Evolutionary conservation across 2,888 invertebrate genomes (phyloP).

Genomic region (Ligdia adustata): DNA sequence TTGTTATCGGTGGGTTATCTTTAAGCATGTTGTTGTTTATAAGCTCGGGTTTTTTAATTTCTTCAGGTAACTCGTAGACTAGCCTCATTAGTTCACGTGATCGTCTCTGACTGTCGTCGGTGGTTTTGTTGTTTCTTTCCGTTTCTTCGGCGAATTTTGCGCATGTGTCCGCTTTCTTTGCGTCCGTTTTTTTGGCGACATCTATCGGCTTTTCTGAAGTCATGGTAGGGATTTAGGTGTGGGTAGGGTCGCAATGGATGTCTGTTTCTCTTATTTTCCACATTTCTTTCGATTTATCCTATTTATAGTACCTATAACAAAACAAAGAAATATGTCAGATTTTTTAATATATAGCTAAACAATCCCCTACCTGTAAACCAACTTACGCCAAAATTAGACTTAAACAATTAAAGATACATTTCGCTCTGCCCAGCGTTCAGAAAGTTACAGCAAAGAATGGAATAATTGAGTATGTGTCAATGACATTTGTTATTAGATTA

Average conservation of each 20-base stretch:
- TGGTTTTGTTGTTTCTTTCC: constrained; percentile 55
- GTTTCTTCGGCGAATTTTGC: constrained; percentile 60
- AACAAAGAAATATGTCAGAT: not conserved
- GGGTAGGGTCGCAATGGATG: constrained; percentile 36
- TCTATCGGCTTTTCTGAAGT: constrained; percentile 77
- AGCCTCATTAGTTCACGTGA: constrained; percentile 75
- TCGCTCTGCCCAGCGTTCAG: no score
- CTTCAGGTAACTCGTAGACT: constrained; percentile 77
- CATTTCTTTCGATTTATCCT: constrained; percentile 51
- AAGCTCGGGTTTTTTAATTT: constrained; percentile 56
- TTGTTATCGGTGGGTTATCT: constrained; percentile 76
- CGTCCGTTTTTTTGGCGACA: constrained; percentile 67
- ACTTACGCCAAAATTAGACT: no score
- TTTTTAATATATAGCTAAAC: no score
- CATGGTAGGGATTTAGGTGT: constrained; percentile 60
- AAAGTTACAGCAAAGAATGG: no score
- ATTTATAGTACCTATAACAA: constrained; percentile 25
- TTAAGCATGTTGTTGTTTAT: constrained; percentile 74
- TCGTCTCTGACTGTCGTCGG: constrained; percentile 55
- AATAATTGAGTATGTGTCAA: no score
- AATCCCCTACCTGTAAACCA: no score
- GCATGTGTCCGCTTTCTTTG: constrained; percentile 62
- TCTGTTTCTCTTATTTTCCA: constrained; percentile 42
- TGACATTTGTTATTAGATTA: no score
- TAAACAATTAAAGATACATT: no score